Evolutionary conservation across 2,888 invertebrate genomes (phyloP), one percentile per base, ranked within the genome.

Genomic region (Halocaridina rubra): DNA sequence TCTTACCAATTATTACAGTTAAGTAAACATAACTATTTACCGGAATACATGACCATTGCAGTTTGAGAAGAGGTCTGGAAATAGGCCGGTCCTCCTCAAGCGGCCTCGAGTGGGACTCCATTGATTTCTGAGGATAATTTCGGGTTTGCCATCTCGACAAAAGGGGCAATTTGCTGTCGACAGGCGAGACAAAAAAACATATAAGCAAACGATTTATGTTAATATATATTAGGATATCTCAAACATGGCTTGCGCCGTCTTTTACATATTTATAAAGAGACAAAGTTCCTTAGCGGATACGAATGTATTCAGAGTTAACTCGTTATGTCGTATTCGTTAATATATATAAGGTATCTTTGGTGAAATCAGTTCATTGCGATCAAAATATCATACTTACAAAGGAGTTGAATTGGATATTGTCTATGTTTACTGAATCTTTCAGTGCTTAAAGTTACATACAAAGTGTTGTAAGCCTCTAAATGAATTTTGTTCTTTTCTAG

Each of bases 101-200:
- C 75, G 64, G 19, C 81, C 81, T 19, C 75, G 75, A 10, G 5
- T 19, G n/a, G 33, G 46, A 29, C 57, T 57, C 81, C 81, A 81
- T 10, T 59, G 59, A 22, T 59, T 75, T 16, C 74, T 22, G 24
- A n/a, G 27, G 2, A 74, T 33, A 24, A 81, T 24, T 33, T 76
- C 75, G 13, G 75, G 75, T 16, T 67, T 30, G 2, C 76, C 81
- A 1, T 30, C 22, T 7, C 19, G 46, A 61, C 81, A 76, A 29
- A 81, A 81, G 5, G 81, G 81, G 64, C 81, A 81, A 19, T 32
- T 61, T 5, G 64, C 81, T 81, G 19, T n/a, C n/a, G n/a, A n/a
- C n/a, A n/a, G n/a, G n/a, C n/a, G n/a, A n/a, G n/a, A n/a, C n/a
- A n/a, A n/a, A n/a, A n/a, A n/a, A n/a, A n/a, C n/a, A n/a, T n/a